Base-by-base conservation (phyloP, 1,140 invertebrate genomes). In the Drosophila ohnishii region DNA sequence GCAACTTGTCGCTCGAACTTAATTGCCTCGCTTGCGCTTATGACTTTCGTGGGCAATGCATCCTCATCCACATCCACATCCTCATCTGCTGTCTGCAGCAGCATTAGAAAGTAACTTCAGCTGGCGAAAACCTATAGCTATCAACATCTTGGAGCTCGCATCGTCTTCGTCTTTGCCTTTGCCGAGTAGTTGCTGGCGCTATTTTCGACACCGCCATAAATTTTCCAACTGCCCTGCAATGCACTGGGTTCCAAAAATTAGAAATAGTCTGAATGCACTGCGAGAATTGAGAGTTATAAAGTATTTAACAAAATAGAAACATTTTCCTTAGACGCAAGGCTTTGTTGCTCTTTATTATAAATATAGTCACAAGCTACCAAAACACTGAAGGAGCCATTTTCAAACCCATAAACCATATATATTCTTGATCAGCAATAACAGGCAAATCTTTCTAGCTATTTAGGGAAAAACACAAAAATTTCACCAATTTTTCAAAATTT, bases 121-220 rank as follows among this genome's bases (percentile, higher is more conserved):
- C 72, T 67, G 65, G 56, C 76, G 73, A 65, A 88, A 76, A 82
- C 65, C 67, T 78, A 78, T 73, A 71, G 70, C 66, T 88, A 84
- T 88, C 85, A 83, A 71, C 84, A 63, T 67, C 72, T 55, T 37
- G 13, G 53, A 70, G 22, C 71, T 82, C 65, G 61, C 67, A 78
- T 78, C 78, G 50, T 71, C 59, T 32, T 61, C 53, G 62, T 57
- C 73, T 34, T 58, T 59, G 47, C 47, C 71, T 65, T 53, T 39
- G 55, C 74, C 34, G 35, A 58, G 19, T 7, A 45, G 57, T 66
- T 66, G 30, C 61, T 87, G 84, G 84, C 84, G 84, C 84, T 88
- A 88, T 80, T 88, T 88, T 88, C 84, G 84, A 87, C 83, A 88
- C 83, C 82, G 80, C 77, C 84, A 88, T 88, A 88, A 88, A 88